Conservation (phyloP, 2,113 vertebrate genomes). For the Empidonax traillii region DNA sequence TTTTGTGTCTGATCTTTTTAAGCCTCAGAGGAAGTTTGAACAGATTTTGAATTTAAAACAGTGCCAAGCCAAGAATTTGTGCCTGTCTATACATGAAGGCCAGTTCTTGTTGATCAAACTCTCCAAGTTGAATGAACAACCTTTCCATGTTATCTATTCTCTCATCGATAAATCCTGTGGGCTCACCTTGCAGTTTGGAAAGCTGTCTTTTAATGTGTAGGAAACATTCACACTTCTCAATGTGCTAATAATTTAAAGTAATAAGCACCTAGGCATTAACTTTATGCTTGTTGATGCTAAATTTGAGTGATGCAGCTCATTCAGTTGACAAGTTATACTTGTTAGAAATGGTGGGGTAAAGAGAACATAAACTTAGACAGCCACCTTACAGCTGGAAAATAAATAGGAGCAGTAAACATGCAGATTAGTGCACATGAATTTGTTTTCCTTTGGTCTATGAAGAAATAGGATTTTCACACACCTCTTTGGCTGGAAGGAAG, state of each 20-base stretch:
- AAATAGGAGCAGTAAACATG: background rate
- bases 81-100: background rate
- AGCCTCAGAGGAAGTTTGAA: background rate
- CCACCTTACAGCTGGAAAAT: background rate
- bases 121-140: background rate
- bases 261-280: background rate
- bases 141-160: background rate
- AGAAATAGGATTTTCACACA: background rate
- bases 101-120: background rate
- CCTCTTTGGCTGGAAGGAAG: background rate
- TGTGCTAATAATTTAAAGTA: background rate
- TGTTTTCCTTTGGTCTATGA: background rate
- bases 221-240: background rate
- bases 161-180: background rate
- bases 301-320: background rate
- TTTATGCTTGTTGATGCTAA: background rate
- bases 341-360: background rate
- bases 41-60: background rate
- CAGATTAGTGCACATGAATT: background rate
- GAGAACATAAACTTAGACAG: background rate
- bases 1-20: background rate
- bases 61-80: background rate
- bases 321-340: background rate
- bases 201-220: background rate
- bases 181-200: background rate